Base-by-base conservation (phyloP, 2,113 vertebrate species). In the Cynopterus brachyotis region DNA sequence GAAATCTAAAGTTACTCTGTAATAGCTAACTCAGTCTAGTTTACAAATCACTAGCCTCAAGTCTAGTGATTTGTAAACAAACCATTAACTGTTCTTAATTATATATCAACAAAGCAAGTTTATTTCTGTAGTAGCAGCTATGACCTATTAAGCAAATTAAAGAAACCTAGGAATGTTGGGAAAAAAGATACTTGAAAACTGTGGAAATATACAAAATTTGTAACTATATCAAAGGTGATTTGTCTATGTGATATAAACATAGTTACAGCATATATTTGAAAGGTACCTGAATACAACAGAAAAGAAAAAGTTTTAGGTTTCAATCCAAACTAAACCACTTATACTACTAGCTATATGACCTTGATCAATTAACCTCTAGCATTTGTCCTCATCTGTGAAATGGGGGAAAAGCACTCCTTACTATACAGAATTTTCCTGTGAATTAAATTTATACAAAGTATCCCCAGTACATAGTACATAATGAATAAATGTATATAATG, bases 71-170 rank as follows among this genome's bases (percentile, higher is more conserved):
- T 81, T 85, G 22, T 95, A 96, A 96, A 96, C 55, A 96, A 96
- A 91, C 57, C n/a, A 79, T 91, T 96, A 96, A 76, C 40, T 87
- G 32, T 73, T 90, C 75, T 96, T 90, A 95, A 96, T 67, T 94
- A 94, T 22, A 73, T n/a, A 86, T 57, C 73, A 93, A 95, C n/a
- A 94, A 72, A 92, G 26, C 53, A 22, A 87, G 67, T 92, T 96
- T 90, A 89, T 83, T 96, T 96, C 89, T 83, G 8, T 45, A 86
- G 55, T 66, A 57, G 26, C 91, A 80, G 9, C 67, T 95, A 60
- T 89, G 30, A 55, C 32, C 28, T 92, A 89, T 1, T 79, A 17
- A 86, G 73, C 15, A 95, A 97, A 92, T 88, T 64, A 89, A 84
- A 91, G 64, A 84, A 70, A 91, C 6, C 62, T 40, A 84, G 16